phyloP scores from a whole-genome alignment of 2,797 vertebrate species.

The Malacoraja senta region DNA sequence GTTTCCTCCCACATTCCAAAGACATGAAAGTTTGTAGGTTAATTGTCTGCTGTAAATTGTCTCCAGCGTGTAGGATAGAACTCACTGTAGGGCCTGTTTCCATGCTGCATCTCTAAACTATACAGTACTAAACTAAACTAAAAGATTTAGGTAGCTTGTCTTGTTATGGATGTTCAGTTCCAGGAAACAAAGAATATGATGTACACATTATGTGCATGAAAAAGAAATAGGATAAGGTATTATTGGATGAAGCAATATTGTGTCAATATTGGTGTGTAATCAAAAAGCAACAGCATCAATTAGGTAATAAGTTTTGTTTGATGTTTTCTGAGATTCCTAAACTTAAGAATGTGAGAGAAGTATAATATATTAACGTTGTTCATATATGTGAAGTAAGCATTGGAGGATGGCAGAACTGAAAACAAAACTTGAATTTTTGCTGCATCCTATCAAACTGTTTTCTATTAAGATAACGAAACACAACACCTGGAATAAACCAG shows the following conservation, averaged over 20 bases:
- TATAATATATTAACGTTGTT: neutral
- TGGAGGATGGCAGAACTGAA: neutral
- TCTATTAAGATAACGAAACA: neutral
- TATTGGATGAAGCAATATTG: neutral
- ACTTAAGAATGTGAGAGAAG: neutral
- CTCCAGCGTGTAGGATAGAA: no score
- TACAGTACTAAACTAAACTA: no score
- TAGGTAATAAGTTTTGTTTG: neutral
- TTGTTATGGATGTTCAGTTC: neutral
- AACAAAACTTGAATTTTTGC: neutral
- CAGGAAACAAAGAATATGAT: neutral
- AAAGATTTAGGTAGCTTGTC: conserved; percentile 22
- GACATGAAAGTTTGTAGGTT: no score
- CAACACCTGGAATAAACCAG: neutral
- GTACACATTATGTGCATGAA: neutral
- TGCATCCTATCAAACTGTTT: neutral
- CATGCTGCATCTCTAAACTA: no score
- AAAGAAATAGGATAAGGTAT: neutral
- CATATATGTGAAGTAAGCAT: neutral
- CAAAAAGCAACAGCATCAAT: neutral
- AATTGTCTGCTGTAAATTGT: no score
- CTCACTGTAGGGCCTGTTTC: no score
- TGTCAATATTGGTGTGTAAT: neutral
- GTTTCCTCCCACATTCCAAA: no score
- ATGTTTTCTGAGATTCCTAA: neutral